Conservation (phyloP, 1,140 invertebrate species). For the Bombus impatiens region DNA sequence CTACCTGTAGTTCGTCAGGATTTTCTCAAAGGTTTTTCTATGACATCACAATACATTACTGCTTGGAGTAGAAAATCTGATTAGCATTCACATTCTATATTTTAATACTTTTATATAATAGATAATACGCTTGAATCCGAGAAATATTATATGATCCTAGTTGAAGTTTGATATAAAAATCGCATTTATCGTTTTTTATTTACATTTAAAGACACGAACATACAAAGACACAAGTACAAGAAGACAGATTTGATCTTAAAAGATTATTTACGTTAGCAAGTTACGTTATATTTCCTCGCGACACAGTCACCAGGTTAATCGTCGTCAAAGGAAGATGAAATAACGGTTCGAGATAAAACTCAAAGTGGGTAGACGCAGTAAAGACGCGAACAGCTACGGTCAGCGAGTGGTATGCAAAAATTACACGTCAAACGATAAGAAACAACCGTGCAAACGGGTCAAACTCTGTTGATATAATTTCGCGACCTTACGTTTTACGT, state of each 20-base stretch:
- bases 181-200: too few species aligned
- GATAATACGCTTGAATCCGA: not conserved
- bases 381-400: not conserved
- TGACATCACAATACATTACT: too few species aligned
- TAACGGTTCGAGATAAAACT: not conserved
- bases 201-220: too few species aligned
- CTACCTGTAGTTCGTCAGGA: too few species aligned
- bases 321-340: not conserved
- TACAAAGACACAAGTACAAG: too few species aligned
- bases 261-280: too few species aligned
- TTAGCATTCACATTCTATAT: too few species aligned
- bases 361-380: not conserved
- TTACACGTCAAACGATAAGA: conserved; percentile 21
- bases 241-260: too few species aligned
- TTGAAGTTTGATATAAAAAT: not conserved
- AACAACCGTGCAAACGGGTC: conserved; percentile 2
- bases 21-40: too few species aligned
- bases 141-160: not conserved
- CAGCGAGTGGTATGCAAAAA: not conserved
- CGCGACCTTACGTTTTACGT: conserved; percentile 51
- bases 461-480: conserved; percentile 59
- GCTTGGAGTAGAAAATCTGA: too few species aligned
- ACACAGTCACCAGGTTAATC: not conserved
- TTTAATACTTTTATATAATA: too few species aligned
- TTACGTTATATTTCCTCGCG: too few species aligned